These are phyloP conservation scores for Cyphomyrus discorhynchus DNA, from an alignment of 2,113 vertebrate genomes.

Conservation along the genomic window DNA sequence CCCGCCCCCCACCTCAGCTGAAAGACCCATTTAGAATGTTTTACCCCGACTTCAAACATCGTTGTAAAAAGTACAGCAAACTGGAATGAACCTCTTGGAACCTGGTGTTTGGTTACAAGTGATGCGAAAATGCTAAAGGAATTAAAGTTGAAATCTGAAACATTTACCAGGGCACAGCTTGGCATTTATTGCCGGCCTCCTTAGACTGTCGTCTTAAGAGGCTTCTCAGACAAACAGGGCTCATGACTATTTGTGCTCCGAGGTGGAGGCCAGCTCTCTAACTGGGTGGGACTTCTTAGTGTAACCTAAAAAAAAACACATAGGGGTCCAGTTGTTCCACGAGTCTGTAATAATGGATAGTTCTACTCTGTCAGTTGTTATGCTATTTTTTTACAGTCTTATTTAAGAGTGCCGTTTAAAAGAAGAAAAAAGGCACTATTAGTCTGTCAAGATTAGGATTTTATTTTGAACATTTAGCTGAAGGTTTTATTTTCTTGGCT, in stretches of 20 bases:
- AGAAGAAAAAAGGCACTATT: background rate
- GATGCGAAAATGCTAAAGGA: background rate
- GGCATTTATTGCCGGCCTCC: background rate
- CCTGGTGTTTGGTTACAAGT: background rate
- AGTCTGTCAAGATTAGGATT: background rate
- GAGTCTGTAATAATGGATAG: background rate
- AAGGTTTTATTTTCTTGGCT: background rate
- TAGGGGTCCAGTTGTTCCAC: background rate
- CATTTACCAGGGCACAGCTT: background rate
- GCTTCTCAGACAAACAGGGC: background rate
- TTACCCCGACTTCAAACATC: constrained; percentile 9
- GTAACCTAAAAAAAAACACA: background rate
- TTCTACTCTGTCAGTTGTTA: background rate
- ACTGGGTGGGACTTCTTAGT: background rate
- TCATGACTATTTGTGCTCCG: background rate
- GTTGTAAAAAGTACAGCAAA: background rate
- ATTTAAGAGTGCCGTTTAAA: background rate
- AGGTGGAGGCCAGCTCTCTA: background rate
- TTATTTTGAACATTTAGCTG: background rate
- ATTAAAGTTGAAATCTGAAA: background rate
- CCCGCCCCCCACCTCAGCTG: background rate
- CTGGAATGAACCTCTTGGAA: background rate
- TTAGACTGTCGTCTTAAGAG: background rate
- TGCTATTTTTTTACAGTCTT: background rate
- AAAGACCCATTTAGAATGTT: constrained; percentile 12